phyloP scores from a whole-genome alignment of 2,113 vertebrate species.

The Grallaria varia region DNA sequence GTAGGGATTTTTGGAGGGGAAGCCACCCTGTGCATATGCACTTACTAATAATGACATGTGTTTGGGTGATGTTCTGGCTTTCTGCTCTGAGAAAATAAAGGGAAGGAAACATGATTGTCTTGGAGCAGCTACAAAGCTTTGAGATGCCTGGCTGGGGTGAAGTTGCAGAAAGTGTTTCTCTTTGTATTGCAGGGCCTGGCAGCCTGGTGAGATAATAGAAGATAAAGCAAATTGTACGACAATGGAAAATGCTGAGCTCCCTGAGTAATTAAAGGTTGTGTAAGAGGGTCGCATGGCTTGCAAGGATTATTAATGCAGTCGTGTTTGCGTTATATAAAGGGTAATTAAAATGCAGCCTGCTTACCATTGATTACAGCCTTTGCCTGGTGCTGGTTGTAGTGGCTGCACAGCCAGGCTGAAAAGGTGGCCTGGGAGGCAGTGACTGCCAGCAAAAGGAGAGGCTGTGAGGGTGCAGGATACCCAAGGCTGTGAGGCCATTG shows the following conservation, averaged over 20 bases:
- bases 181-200: conserved; percentile 17
- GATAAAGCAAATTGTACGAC: background rate
- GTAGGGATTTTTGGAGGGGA: background rate
- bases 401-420: background rate
- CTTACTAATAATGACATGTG: background rate
- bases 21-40: background rate
- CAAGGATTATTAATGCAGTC: conserved; percentile 49
- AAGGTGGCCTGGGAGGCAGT: background rate
- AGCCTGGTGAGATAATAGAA: conserved; percentile 2
- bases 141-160: background rate
- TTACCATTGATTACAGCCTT: conserved; percentile 11
- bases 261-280: conserved; percentile 28
- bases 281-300: background rate
- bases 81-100: background rate
- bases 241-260: conserved; percentile 29
- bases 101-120: background rate
- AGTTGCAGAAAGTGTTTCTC: conserved; percentile 17
- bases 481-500: too few relatives aligned
- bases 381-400: background rate
- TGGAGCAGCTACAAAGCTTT: background rate
- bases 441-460: background rate
- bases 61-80: background rate
- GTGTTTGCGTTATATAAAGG: conserved; percentile 2
- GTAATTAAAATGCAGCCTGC: conserved; percentile 34
- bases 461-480: background rate